Evolutionary conservation across 2,888 invertebrate genomes (phyloP), one percentile per base, ranked within the genome.

Genomic region (Adela reaumurella): DNA sequence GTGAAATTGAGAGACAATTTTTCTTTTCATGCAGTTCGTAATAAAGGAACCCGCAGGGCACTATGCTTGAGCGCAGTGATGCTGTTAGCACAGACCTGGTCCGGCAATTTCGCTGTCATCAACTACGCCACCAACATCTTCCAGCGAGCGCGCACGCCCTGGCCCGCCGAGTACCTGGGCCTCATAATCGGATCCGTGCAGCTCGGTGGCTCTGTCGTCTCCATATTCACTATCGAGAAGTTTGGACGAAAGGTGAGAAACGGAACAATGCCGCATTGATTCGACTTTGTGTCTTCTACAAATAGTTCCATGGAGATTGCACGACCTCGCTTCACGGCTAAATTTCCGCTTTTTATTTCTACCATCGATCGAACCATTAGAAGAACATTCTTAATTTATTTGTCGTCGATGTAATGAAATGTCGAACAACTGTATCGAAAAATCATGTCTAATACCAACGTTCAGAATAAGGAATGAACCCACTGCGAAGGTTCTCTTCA

Each of bases 121-220:
- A 46, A 50, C 11, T 54, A 55, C 46, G 54, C 54, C 1, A 47
- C 51, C 16, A 48, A 47, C 29, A 55, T 56, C 55, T 64, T 66
- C 56, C 46, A 41, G 28, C 46, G 53, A 42, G 51, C 55, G 17
- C 55, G 54, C 14, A 51, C 43, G 14, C 16, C n/a, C 14, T 47
- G 46, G 47, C 29, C 44, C 35, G 19, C 44, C 4, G 35, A 50
- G 16, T 29, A 6, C 10, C 19, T 47, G 24, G 50, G 46, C 19
- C 16, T 50, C 11, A 14, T 18, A 2, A 46, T 50, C 11, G 50
- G 47, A 6, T 35, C 41, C 35, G 44, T 50, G n/a, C 50, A 50
- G 47, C 45, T 50, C 16, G 43, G 46, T 29, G 50, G 50, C 14
- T 46, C 46, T 16, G n/a, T 50, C 17, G 18, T 50, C 10, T 46